Percentiles rank a stretch among this genome's conserved stretches.
phyloP scores from a whole-genome alignment of 2,113 vertebrate genomes.

The Pogona vitticeps region DNA sequence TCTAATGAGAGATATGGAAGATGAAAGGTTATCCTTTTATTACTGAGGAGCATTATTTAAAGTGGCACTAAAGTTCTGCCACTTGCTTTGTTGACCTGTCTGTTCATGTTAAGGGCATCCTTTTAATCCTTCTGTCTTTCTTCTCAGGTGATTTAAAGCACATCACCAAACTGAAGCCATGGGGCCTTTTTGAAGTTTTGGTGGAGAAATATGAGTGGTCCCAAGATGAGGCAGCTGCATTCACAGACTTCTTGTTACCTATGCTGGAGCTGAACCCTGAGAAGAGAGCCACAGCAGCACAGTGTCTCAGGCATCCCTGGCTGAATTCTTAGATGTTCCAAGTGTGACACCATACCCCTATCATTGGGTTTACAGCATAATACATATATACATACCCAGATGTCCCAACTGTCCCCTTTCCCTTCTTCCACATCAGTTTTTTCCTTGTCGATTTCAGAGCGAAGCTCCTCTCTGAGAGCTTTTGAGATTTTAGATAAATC shows the following conservation, averaged over 20 bases:
- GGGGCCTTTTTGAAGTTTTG: conserved; percentile 93
- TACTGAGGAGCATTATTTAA: background rate
- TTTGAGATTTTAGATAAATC: conserved; percentile 72
- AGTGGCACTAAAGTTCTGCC: background rate
- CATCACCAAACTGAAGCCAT: conserved; percentile 97
- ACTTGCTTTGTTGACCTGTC: background rate
- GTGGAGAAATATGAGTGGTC: conserved; percentile 96
- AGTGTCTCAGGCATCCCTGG: conserved; percentile 95
- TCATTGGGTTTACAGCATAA: conserved; percentile 71
- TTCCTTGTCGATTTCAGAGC: conserved; percentile 62
- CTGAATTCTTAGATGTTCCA: conserved; percentile 79
- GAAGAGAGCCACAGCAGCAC: conserved; percentile 91
- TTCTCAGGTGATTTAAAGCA: conserved; percentile 92
- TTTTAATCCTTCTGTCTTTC: conserved; percentile 31
- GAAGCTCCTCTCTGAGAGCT: conserved; percentile 76
- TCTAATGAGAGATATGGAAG: no score
- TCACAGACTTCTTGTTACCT: conserved; percentile 93
- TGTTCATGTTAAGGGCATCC: conserved; percentile 8
- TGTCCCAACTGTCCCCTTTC: conserved; percentile 43
- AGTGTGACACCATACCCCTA: conserved; percentile 35
- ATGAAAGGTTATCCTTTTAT: background rate
- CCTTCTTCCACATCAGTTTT: conserved; percentile 32
- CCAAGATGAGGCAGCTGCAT: conserved; percentile 89
- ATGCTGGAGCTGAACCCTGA: conserved; percentile 96
- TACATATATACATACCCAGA: conserved; percentile 42